A percentile compares a stretch with the other conserved stretches of the same genome.
Conservation (phyloP, 2,797 vertebrate species). For the Lagorchestes hirsutus region DNA sequence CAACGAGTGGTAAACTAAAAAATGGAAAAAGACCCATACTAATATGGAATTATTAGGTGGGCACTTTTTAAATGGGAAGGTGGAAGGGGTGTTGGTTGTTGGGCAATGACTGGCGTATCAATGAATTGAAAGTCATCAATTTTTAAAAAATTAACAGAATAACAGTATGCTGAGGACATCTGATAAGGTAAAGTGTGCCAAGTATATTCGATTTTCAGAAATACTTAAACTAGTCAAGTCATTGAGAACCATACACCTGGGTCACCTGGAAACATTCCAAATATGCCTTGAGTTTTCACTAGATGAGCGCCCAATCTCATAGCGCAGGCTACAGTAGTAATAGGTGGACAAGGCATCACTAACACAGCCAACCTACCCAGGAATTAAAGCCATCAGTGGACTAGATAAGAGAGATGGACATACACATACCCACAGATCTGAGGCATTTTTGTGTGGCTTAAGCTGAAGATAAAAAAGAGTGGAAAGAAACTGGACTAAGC, state of each 20-base stretch:
- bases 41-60: background rate
- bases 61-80: background rate
- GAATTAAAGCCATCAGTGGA: conserved; percentile 5
- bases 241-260: background rate
- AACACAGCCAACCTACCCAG: background rate
- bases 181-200: background rate
- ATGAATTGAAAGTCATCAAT: background rate
- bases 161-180: background rate
- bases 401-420: background rate
- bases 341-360: conserved; percentile 30
- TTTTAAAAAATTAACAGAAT: conserved; percentile 17
- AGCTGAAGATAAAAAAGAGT: background rate
- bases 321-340: background rate
- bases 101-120: background rate
- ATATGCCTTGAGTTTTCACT: background rate
- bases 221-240: conserved; percentile 24
- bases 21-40: background rate
- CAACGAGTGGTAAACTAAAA: background rate
- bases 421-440: background rate
- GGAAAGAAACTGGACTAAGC: background rate
- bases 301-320: background rate
- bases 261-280: conserved; percentile 20
- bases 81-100: background rate
- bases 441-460: background rate
- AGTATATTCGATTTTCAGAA: background rate